Conservation (phyloP, 2,113 vertebrate genomes). For the Mixornis gularis region DNA sequence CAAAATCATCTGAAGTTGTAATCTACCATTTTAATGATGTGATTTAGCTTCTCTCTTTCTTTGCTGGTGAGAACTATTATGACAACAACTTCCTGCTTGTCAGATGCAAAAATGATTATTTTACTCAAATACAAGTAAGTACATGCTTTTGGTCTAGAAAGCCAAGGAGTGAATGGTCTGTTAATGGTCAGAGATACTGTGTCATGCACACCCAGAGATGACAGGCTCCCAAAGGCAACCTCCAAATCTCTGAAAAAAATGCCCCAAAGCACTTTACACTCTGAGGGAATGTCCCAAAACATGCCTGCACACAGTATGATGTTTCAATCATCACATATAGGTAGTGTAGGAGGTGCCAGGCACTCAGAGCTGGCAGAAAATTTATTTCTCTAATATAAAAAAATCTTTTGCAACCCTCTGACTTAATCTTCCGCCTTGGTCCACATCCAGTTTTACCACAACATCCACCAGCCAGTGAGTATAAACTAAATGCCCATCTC, state of each 20-base stretch:
- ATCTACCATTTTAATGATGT: neutral
- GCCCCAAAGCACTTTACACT: neutral
- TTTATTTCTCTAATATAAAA: neutral
- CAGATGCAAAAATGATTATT: neutral
- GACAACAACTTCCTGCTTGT: neutral
- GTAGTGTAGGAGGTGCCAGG: neutral
- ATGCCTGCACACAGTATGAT: neutral
- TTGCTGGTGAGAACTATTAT: neutral
- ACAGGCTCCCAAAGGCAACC: neutral
- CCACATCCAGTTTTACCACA: neutral
- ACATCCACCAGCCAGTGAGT: neutral
- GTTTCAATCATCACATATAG: neutral
- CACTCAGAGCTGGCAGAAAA: fast-evolving
- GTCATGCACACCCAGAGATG: neutral
- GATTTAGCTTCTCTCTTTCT: neutral
- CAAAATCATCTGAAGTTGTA: neutral
- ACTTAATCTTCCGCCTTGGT: neutral
- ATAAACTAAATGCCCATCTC: neutral
- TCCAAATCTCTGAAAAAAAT: neutral
- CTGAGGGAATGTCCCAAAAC: neutral
- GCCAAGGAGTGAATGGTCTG: neutral
- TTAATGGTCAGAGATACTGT: neutral
- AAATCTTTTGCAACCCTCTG: neutral
- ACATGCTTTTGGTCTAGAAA: neutral
- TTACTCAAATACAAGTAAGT: neutral